Conservation (phyloP, 2,888 invertebrate genomes). For the Nephrotoma guestfalica region DNA sequence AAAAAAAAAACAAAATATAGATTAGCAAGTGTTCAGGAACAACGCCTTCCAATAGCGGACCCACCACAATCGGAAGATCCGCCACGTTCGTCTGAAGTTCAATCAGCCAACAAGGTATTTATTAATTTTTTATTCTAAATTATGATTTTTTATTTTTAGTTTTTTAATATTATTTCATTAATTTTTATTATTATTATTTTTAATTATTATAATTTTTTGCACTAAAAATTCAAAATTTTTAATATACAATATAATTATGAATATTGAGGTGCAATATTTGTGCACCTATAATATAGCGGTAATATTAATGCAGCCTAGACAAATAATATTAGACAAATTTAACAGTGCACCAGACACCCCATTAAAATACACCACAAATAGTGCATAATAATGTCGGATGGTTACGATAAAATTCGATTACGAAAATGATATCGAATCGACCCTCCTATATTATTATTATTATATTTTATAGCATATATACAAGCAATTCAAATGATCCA, state of each 20-base stretch:
- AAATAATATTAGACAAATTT: neutral
- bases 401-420: neutral
- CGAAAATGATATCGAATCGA: neutral
- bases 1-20: constrained; percentile 33
- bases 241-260: neutral
- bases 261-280: neutral
- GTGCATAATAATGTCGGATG: neutral
- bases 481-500: neutral
- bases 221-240: neutral
- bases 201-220: neutral
- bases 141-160: constrained; percentile 4
- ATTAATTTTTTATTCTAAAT: neutral
- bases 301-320: neutral
- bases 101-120: constrained; percentile 59
- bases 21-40: constrained; percentile 92
- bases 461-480: neutral
- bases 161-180: neutral
- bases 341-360: neutral
- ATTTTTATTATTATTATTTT: neutral
- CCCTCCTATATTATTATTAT: neutral
- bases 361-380: neutral
- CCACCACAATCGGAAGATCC: constrained; percentile 39
- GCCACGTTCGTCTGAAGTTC: constrained; percentile 35
- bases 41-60: constrained; percentile 56
- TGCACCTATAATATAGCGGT: neutral